These are phyloP conservation scores for Tetropium fuscum DNA, from an alignment of 2,888 invertebrate genomes.

Conservation along the genomic window DNA sequence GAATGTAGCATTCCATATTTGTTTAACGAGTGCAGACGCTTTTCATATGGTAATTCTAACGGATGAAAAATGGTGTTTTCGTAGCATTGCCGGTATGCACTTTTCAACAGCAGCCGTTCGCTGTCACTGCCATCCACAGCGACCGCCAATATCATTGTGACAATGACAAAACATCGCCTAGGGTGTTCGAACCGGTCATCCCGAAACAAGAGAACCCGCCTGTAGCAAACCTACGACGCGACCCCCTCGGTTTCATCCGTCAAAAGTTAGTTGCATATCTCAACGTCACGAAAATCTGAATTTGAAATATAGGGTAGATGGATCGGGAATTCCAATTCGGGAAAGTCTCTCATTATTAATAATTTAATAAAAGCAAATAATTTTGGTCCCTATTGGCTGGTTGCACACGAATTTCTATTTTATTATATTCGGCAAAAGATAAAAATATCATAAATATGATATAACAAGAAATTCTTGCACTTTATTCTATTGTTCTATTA, in stretches of 20 bases:
- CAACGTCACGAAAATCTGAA: constrained; percentile 15
- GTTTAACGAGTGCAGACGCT: constrained; percentile 41
- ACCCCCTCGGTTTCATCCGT: constrained; percentile 17
- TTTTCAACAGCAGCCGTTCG: constrained; percentile 53
- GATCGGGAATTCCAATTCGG: not conserved
- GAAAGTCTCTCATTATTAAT: not conserved
- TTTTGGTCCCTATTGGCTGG: too few relatives aligned
- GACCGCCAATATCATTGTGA: constrained; percentile 53
- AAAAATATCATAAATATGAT: too few relatives aligned
- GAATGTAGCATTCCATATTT: constrained; percentile 32
- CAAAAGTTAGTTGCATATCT: constrained; percentile 13
- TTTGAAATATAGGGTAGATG: constrained; percentile 3
- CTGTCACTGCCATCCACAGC: constrained; percentile 55
- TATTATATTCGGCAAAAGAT: too few relatives aligned
- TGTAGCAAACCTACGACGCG: constrained; percentile 18
- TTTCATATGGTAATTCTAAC: constrained; percentile 46
- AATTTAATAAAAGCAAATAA: too few relatives aligned
- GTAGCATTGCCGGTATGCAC: constrained; percentile 40
- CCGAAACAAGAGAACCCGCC: constrained; percentile 27
- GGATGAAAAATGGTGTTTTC: constrained; percentile 40
- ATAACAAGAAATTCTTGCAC: too few relatives aligned
- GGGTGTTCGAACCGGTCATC: constrained; percentile 47
- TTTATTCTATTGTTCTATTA: too few relatives aligned
- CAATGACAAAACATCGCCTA: constrained; percentile 55
- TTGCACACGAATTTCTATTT: too few relatives aligned